phyloP scores from a whole-genome alignment of 1,140 invertebrate genomes.

The Drosophila ogumai region DNA sequence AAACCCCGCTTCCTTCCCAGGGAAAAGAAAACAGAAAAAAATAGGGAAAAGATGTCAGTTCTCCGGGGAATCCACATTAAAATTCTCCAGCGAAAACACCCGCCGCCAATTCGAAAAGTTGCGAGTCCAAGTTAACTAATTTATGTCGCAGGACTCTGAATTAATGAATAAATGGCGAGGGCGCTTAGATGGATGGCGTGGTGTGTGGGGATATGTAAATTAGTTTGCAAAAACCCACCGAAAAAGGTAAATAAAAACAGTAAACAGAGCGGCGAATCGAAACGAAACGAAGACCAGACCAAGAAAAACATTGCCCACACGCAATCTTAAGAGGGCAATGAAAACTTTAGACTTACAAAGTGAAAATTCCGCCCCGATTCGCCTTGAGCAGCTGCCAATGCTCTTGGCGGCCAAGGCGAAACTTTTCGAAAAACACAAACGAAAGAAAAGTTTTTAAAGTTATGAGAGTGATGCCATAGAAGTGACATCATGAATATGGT shows the following conservation, averaged over 20 bases:
- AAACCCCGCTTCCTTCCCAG: conserved; percentile 3
- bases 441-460: conserved; percentile 40
- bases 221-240: conserved; percentile 58
- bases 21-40: conserved; percentile 3
- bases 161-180: conserved; percentile 82
- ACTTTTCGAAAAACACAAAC: conserved; percentile 24
- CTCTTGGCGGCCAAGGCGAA: conserved; percentile 5
- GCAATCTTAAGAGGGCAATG: conserved; percentile 77
- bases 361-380: conserved; percentile 64
- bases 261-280: conserved; percentile 41
- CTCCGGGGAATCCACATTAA: conserved; percentile 65
- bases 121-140: conserved; percentile 78
- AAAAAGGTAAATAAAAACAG: conserved; percentile 53
- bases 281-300: conserved; percentile 37
- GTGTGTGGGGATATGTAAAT: conserved; percentile 72
- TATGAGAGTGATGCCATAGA: conserved; percentile 36
- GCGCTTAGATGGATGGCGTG: conserved; percentile 73
- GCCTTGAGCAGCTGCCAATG: conserved; percentile 61
- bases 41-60: conserved; percentile 37
- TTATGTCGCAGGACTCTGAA: conserved; percentile 82
- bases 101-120: conserved; percentile 41
- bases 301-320: conserved; percentile 66
- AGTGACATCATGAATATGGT: conserved; percentile 55
- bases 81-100: conserved; percentile 67
- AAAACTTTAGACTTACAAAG: conserved; percentile 72